Base-by-base conservation (phyloP, 1,140 invertebrate species). In the Batillaria attramentaria region DNA sequence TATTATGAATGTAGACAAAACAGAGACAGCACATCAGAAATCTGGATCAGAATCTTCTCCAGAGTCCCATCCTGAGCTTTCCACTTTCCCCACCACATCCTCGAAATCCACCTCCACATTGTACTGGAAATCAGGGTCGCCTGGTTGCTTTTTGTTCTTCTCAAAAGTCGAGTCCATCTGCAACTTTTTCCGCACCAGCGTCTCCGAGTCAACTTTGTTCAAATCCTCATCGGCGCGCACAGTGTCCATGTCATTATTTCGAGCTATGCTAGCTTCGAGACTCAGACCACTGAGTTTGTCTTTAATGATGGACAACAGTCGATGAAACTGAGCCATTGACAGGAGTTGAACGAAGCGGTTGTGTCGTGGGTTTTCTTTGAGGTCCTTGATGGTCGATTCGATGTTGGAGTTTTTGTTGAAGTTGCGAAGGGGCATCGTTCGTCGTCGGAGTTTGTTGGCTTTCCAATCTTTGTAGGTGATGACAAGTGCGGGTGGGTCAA, bases 181-280 rank as follows among this genome's bases (percentile, higher is more conserved):
- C 37, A 90, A 86, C 79, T 93, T 93, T 80, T 92, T 93, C 33
- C 88, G 82, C 50, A 86, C 81, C 20, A 92, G 78, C 10, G 82
- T 85, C 20, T 89, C 87, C 41, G 90, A 89, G 77, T 91, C 91
- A 0, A 92, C 82, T 81, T 89, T 91, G 79, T 93, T 93, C n/a
- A 93, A 82, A 82, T 93, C 91, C 84, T 93, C 90, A 3, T 92
- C 86, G 3, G 92, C 89, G 83, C 92, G 88, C 28, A 92, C 85
- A 20, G 78, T 80, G 73, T 87, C 84, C 37, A 88, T 73, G 16
- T 78, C 79, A 76, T 87, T 82, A 46, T 79, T 91, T 83, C 86
- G 84, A 18, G 87, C 87, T 69, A 92, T 77, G 68, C 88, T 88
- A 54, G 89, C 91, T 72, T 92, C 89, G 43, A 92, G 54, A 39